Evolutionary conservation across 2,797 vertebrate species (phyloP), one percentile per base, ranked within the genome.

Genomic region (Artibeus jamaicensis): DNA sequence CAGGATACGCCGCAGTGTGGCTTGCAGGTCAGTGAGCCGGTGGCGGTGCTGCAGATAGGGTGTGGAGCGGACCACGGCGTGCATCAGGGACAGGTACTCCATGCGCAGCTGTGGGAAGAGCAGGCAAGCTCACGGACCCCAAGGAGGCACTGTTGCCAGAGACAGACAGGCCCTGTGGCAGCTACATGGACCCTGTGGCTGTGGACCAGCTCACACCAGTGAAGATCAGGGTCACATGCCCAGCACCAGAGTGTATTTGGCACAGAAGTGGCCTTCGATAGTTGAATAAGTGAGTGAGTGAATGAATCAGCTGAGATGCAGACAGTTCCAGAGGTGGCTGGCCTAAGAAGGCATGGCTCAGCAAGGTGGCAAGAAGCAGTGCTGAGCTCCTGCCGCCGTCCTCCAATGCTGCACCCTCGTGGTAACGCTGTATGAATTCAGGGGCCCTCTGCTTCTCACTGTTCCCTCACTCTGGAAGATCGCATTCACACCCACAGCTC

Each of bases 1-100:
- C 97, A 99, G 98, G 97, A 99, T 99, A 97, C 99, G 99, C 94
- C 99, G 99, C 97, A 99, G 98, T 8, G 98, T 98, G 62, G 99
- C 99, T 98, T 99, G 99, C 97, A 99, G 99, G 98, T 99, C 99
- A 0, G 98, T 53, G 9, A 99, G 98, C 57, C 99, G 99, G 98
- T 99, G 99, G 97, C 98, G 99, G 98, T 99, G 99, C 98, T 99
- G 99, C 67, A 99, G 98, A 97, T 99, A 99, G 94, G 99, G 99
- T 0, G 99, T 99, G 91, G 99, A 99, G 98, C 99, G 99, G 88
- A 99, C 98, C 96, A 99, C 99, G 32, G 99, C 99, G 70, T 99
- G 99, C 99, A 99, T 99, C 98, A 99, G 99, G 50, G 99, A 99
- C 14, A 99, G 99, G 97, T 99, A 99, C 98, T 99, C 99, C 99